A percentile compares a stretch with the other conserved stretches of the same genome.
phyloP scores from a whole-genome alignment of 1,140 invertebrate genomes.

The Zaprionus ghesquierei region DNA sequence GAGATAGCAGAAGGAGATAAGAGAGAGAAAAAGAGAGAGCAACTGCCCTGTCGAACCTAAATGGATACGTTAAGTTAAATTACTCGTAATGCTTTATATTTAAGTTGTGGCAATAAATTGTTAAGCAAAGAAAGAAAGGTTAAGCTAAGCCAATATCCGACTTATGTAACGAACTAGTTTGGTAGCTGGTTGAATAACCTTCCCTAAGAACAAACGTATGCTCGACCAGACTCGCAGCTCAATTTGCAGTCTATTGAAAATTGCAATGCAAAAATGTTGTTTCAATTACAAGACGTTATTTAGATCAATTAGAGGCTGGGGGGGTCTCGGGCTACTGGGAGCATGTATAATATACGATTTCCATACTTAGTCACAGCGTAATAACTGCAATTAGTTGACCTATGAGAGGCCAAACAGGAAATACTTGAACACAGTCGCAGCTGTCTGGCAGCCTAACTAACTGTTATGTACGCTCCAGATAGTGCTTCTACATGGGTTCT shows the following conservation, averaged over 20 bases:
- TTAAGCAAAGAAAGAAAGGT: background rate
- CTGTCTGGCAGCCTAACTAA: background rate
- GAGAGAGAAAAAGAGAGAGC: background rate
- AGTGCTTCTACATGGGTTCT: background rate
- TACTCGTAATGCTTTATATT: background rate
- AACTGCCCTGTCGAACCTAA: background rate
- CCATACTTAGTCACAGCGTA: background rate
- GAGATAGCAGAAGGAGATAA: background rate
- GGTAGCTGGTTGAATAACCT: conserved; percentile 8
- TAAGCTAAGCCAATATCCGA: background rate
- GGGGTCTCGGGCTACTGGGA: background rate
- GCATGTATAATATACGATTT: background rate
- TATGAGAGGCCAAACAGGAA: conserved; percentile 40
- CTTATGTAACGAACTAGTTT: background rate
- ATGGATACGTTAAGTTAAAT: background rate
- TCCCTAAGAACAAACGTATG: background rate
- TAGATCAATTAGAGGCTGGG: conserved; percentile 1
- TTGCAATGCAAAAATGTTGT: conserved; percentile 76
- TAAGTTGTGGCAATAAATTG: background rate
- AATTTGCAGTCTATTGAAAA: conserved; percentile 17
- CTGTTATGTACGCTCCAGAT: background rate
- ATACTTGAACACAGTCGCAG: conserved; percentile 30
- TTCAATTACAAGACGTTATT: conserved; percentile 47
- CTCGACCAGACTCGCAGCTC: background rate
- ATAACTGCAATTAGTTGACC: conserved; percentile 45